These are phyloP conservation scores for Ranitomeya imitator DNA, from an alignment of 2,113 vertebrate species.

Conservation along the genomic window DNA sequence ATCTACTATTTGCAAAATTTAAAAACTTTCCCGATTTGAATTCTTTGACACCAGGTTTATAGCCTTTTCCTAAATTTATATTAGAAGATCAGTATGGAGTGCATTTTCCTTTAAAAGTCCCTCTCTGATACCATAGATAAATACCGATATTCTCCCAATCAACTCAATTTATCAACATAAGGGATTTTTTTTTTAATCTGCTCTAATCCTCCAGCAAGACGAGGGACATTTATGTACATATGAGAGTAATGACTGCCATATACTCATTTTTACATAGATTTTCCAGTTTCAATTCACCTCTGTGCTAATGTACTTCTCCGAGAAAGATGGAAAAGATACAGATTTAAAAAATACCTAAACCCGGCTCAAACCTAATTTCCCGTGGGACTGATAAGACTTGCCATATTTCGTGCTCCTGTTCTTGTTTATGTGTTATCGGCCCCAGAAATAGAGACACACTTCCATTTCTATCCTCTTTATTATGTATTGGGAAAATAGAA, in stretches of 20 bases:
- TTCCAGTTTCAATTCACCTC: slow-evolving; percentile 44
- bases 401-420: slow-evolving; percentile 38
- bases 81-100: not conserved
- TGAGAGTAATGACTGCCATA: slow-evolving; percentile 48
- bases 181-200: slow-evolving; percentile 27
- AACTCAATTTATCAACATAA: slow-evolving; percentile 47
- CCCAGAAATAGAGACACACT: slow-evolving; percentile 9
- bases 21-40: no score
- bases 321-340: slow-evolving; percentile 42
- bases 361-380: slow-evolving; percentile 51
- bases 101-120: slow-evolving; percentile 13
- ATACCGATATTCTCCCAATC: slow-evolving; percentile 24
- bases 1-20: no score
- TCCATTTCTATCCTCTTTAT: slow-evolving; percentile 23
- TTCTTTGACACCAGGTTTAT: no score
- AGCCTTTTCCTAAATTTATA: not conserved
- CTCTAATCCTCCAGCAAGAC: slow-evolving; percentile 25
- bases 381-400: slow-evolving; percentile 33
- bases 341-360: slow-evolving; percentile 55
- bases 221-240: slow-evolving; percentile 37
- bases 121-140: slow-evolving; percentile 12
- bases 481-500: not conserved
- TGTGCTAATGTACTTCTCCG: slow-evolving; percentile 47
- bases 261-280: slow-evolving; percentile 52
- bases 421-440: slow-evolving; percentile 33